Base-by-base conservation (phyloP, 2,797 vertebrate genomes). In the Sandelia bainsii region DNA sequence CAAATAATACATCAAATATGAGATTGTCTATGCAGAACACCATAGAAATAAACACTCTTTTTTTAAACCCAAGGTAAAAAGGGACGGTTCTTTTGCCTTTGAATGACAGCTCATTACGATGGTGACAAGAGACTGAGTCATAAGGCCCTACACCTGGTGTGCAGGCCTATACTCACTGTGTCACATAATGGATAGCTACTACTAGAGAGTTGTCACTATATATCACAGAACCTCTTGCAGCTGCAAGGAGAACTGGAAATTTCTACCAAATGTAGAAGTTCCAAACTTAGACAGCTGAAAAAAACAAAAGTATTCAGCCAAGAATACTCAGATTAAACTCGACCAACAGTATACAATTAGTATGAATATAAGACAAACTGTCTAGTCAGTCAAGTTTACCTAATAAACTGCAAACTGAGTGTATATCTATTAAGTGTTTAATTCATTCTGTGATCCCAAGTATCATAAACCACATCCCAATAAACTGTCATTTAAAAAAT, bases 81-180 rank as follows among this genome's bases (percentile, higher is more conserved):
- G 54, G 13, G n/a, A 14, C 34, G 52, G 62, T 45, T 2, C 16
- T 34, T 12, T 17, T 57, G 45, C 7, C 51, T 72, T 60, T 87
- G 84, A 87, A 62, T 72, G 87, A 79, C 86, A 80, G 75, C 79
- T 89, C 74, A 85, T 87, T 88, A 86, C 25, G 27, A 62, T 20
- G 54, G 45, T 58, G 81, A 84, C 75, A 72, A 75, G 69, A 61
- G 82, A 48, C 66, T 14, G 56, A 87, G 72, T 82, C 75, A 69
- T 62, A 60, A 75, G 56, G 53, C 73, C 22, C 64, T 22, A 52
- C 85, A 91, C 89, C 88, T 90, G 90, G 83, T 45, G 40, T 69
- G 69, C 58, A 23, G 16, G 60, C 45, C 39, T 68, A 49, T 58
- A 61, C 75, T 80, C 79, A 39, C 19, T 65, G 19, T 42, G 32